A percentile compares a stretch with the other conserved stretches of the same genome.
These are phyloP conservation scores for Xiphorhynchus elegans DNA, from an alignment of 2,113 vertebrate species.

Conservation along the genomic window DNA sequence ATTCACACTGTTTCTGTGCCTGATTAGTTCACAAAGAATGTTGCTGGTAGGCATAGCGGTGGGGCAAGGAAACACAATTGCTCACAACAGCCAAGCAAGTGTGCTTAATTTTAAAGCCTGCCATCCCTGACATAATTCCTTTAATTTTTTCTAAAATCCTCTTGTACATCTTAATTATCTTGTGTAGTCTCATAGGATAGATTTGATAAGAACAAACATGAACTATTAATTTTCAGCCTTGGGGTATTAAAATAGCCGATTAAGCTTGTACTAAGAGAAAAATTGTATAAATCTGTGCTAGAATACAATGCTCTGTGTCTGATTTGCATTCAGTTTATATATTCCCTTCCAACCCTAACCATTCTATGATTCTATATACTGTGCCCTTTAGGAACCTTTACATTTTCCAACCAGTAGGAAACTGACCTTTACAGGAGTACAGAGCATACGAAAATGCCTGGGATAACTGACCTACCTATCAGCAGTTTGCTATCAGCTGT, in stretches of 20 bases:
- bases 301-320: background rate
- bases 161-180: conserved; percentile 15
- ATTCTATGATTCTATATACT: background rate
- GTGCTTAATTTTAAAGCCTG: conserved; percentile 14
- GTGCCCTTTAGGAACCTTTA: background rate
- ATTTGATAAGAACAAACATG: conserved; percentile 12
- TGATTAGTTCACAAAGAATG: background rate
- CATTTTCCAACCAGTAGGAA: background rate
- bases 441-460: background rate
- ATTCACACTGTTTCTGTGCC: background rate
- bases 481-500: background rate
- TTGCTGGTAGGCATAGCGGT: background rate
- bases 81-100: background rate
- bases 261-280: background rate
- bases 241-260: conserved; percentile 9
- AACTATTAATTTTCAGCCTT: conserved; percentile 16
- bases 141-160: conserved; percentile 6
- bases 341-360: background rate
- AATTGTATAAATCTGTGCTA: background rate
- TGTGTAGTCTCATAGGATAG: background rate
- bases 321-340: background rate
- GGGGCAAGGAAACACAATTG: background rate
- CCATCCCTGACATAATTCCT: background rate
- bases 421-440: background rate
- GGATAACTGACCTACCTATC: background rate